phyloP scores from a whole-genome alignment of 2,888 invertebrate species.

The Oligia fasciuncula region DNA sequence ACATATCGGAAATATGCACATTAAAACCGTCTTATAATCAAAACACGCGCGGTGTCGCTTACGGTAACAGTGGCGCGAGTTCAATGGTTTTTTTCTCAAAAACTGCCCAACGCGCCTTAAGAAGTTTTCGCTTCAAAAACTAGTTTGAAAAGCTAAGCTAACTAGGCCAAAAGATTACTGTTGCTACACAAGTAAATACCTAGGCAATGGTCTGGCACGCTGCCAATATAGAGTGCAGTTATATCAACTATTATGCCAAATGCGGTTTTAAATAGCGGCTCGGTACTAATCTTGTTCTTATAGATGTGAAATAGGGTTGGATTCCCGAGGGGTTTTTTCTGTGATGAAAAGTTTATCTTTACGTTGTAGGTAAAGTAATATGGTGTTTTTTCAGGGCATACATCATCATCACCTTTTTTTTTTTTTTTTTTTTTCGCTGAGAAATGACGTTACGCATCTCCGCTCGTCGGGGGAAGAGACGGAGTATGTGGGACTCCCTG shows the following conservation, averaged over 20 bases:
- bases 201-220: slow-evolving; percentile 46
- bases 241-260: slow-evolving; percentile 58
- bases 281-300: slow-evolving; percentile 44
- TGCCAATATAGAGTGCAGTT: slow-evolving; percentile 61
- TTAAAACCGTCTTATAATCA: too few relatives aligned
- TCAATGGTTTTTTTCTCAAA: too few relatives aligned
- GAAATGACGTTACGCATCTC: too few relatives aligned
- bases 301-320: slow-evolving; percentile 14
- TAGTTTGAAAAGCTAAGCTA: slow-evolving; percentile 27
- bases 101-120: too few relatives aligned
- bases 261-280: slow-evolving; percentile 46
- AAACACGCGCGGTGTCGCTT: too few relatives aligned
- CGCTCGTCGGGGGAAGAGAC: too few relatives aligned
- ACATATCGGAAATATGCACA: too few relatives aligned
- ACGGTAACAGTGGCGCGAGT: too few relatives aligned
- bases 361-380: not conserved
- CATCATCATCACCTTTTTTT: not conserved
- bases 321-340: not conserved
- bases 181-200: slow-evolving; percentile 50
- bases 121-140: not conserved
- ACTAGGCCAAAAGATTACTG: slow-evolving; percentile 28
- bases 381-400: not conserved
- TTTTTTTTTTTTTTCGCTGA: too few relatives aligned
- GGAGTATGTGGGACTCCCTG: too few relatives aligned
- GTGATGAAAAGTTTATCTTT: not conserved